A percentile compares a stretch with the other conserved stretches of the same genome.
These are phyloP conservation scores for Megathymus violae DNA, from an alignment of 1,140 invertebrate genomes.

Conservation along the genomic window DNA sequence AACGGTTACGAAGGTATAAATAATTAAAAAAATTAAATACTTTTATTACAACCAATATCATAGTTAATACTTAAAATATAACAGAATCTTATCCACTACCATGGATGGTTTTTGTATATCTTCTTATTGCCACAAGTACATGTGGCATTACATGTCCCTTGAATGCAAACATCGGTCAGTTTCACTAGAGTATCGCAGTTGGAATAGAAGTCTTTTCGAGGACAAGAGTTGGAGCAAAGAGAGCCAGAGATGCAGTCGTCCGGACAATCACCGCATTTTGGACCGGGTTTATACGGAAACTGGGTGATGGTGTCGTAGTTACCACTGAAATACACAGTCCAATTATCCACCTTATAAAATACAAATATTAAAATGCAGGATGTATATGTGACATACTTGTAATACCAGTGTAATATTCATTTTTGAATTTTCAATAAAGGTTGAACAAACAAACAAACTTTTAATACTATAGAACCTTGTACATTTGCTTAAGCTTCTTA, in stretches of 20 bases:
- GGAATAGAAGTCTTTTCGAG: constrained; percentile 87
- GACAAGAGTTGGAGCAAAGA: constrained; percentile 90
- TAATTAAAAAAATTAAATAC: background rate
- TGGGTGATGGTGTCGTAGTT: constrained; percentile 86
- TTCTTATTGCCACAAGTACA: constrained; percentile 86
- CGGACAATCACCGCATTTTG: constrained; percentile 87
- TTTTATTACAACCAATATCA: background rate
- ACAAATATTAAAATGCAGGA: no score
- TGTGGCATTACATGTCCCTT: constrained; percentile 88
- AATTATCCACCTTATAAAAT: no score
- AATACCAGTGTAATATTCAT: no score
- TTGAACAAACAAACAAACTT: no score
- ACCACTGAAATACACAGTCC: constrained; percentile 86
- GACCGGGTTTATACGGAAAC: constrained; percentile 87
- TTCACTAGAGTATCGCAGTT: constrained; percentile 89
- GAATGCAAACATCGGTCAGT: constrained; percentile 83
- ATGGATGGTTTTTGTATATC: constrained; percentile 72
- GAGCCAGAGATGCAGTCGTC: constrained; percentile 84
- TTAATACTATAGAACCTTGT: no score
- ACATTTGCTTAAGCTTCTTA: no score
- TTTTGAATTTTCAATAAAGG: no score
- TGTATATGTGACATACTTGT: no score
- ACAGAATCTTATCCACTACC: constrained; percentile 36
- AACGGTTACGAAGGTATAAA: background rate
- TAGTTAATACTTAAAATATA: background rate